Base-by-base conservation (phyloP, 1,140 invertebrate species). In the Drosophila santomea region DNA sequence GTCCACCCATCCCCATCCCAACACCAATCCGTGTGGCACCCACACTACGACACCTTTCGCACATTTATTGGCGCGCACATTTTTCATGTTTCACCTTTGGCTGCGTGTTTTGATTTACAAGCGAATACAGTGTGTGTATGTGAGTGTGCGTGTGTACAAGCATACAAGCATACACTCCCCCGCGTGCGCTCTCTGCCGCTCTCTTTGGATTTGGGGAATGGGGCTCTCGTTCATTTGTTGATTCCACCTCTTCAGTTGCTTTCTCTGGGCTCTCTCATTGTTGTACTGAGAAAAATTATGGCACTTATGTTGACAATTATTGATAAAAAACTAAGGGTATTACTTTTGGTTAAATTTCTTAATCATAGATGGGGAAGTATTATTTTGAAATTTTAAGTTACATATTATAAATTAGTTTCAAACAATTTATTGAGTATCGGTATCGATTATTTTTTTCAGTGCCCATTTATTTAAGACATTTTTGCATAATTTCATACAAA, bases 401-500 rank as follows among this genome's bases (percentile, higher is more conserved):
- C 6, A 32, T 10, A 10, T 32, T 3, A 32, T 32, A 0, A 32
- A 10, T 32, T 8, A 8, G 8, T 1, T 0, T 32, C 10, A 7
- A 2, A 10, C 2, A 32, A 10, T 8, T 32, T 32, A 32, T 32
- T 8, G 32, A 32, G 7, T 32, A 8, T 8, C 20, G 20, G 20
- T 20, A 20, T 20, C 20, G 32, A 10, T 32, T 10, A 17, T 45
- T 35, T 35, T 32, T 51, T 35, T 15, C n/a, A 51, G 48, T 50
- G 63, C 55, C 55, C 43, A 63, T 47, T 52, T 81, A 59, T 78
- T 89, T 73, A 59, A 63, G 80, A 45, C 45, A 73, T 75, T 89
- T 89, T 89, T 84, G 84, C 77, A 89, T 89, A 84, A 89, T 90
- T 89, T 84, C 54, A 89, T 89, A 76, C 66, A 74, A 89, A 89